These are phyloP conservation scores for Leptopilina boulardi DNA, from an alignment of 1,140 invertebrate genomes.

Conservation along the genomic window DNA sequence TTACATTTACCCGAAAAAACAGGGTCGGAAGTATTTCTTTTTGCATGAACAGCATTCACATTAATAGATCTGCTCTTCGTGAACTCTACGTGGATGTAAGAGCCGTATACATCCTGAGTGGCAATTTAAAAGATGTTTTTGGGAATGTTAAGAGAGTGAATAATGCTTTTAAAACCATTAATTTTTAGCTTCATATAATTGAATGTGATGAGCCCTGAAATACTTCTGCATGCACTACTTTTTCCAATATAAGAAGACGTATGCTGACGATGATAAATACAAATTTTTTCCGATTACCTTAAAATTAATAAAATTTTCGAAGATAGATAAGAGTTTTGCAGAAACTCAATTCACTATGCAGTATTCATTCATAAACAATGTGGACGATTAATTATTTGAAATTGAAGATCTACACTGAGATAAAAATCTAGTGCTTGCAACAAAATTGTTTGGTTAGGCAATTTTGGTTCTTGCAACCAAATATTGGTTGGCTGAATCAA, in stretches of 20 bases:
- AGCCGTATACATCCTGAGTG: no score
- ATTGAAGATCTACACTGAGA: no score
- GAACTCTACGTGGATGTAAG: neutral
- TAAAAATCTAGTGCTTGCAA: no score
- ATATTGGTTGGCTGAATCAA: no score
- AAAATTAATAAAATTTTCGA: neutral
- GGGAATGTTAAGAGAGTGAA: neutral
- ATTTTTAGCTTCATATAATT: neutral
- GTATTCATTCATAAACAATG: no score
- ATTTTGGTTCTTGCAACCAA: no score
- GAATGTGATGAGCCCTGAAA: neutral
- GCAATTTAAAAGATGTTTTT: neutral
- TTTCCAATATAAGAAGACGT: neutral
- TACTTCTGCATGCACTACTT: neutral
- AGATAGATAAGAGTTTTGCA: neutral
- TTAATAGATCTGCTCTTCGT: slow-evolving; percentile 2
- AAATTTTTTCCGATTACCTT: neutral
- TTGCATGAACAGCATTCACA: neutral
- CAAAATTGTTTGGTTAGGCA: no score
- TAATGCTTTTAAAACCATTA: neutral
- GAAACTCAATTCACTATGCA: neutral
- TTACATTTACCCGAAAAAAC: neutral
- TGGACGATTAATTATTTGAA: no score
- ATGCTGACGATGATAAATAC: neutral
- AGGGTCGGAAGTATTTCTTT: neutral